phyloP scores from a whole-genome alignment of 2,888 invertebrate species.

The Coronaproctus castanopsis region DNA sequence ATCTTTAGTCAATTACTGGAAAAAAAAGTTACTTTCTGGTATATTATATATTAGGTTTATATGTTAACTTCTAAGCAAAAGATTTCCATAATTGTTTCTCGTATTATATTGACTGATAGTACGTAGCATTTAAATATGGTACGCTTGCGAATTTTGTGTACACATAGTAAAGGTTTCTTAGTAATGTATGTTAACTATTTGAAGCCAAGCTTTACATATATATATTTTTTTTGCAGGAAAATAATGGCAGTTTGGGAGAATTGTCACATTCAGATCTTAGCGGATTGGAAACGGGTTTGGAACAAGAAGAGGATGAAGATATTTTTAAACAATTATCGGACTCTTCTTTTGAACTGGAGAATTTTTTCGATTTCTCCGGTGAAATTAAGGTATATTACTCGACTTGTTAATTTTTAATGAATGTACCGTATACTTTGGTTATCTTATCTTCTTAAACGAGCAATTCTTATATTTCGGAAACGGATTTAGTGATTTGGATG shows the following conservation, averaged over 20 bases:
- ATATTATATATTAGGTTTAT: too few relatives aligned
- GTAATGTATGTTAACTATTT: too few relatives aligned
- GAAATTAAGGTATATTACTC: slow-evolving; percentile 22
- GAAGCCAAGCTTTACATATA: too few relatives aligned
- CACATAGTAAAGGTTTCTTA: too few relatives aligned
- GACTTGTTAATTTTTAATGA: too few relatives aligned
- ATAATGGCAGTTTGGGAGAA: slow-evolving; percentile 29
- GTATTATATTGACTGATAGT: too few relatives aligned
- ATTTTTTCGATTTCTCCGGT: slow-evolving; percentile 25
- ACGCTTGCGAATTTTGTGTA: too few relatives aligned
- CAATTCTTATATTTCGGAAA: slow-evolving; percentile 9
- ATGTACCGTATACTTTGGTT: neutral
- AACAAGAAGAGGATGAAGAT: slow-evolving; percentile 45
- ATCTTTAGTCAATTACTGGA: too few relatives aligned
- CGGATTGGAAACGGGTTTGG: slow-evolving; percentile 37
- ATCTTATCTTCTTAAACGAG: neutral
- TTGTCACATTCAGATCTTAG: slow-evolving; percentile 50
- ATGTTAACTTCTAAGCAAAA: too few relatives aligned
- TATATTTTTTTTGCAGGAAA: slow-evolving; percentile 26
- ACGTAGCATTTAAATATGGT: too few relatives aligned
- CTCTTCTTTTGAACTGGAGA: slow-evolving; percentile 65
- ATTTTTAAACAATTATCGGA: slow-evolving; percentile 64
- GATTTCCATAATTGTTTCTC: too few relatives aligned
- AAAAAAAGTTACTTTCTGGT: too few relatives aligned
- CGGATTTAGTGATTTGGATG: neutral